A percentile compares a stretch with the other conserved stretches of the same genome.
phyloP scores from a whole-genome alignment of 1,140 invertebrate species.

The Phenacoccus solenopsis region DNA sequence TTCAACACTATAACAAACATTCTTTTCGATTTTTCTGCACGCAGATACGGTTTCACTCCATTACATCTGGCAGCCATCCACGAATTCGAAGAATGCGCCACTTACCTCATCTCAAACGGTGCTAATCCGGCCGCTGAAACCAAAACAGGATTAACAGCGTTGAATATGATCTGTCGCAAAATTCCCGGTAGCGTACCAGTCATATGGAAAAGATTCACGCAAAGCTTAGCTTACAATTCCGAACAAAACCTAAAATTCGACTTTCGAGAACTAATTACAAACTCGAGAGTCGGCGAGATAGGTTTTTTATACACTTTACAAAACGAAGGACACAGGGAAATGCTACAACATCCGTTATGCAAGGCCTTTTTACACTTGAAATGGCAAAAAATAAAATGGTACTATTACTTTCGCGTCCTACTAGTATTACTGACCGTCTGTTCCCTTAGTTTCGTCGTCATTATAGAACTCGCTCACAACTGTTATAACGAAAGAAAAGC shows the following conservation, averaged over 20 bases:
- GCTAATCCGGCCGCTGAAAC: slow-evolving; percentile 72
- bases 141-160: slow-evolving; percentile 63
- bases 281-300: slow-evolving; percentile 62
- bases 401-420: slow-evolving; percentile 62
- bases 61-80: slow-evolving; percentile 75
- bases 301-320: slow-evolving; percentile 68
- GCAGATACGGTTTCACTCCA: slow-evolving; percentile 62
- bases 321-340: slow-evolving; percentile 68
- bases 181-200: slow-evolving; percentile 64
- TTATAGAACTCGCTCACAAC: too few relatives aligned
- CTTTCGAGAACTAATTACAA: slow-evolving; percentile 61
- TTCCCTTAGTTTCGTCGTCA: slow-evolving; percentile 59
- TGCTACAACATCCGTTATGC: slow-evolving; percentile 66
- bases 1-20: slow-evolving; percentile 68
- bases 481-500: too few relatives aligned
- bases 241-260: slow-evolving; percentile 67
- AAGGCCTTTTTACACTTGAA: slow-evolving; percentile 74
- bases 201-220: slow-evolving; percentile 59
- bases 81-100: slow-evolving; percentile 64
- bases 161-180: slow-evolving; percentile 67
- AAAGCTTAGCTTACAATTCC: slow-evolving; percentile 45
- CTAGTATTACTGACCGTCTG: slow-evolving; percentile 67
- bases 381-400: slow-evolving; percentile 80
- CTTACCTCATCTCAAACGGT: slow-evolving; percentile 65
- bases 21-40: slow-evolving; percentile 67